Evolutionary conservation across 2,113 vertebrate genomes (phyloP).

Genomic region (Antechinus stuartii): DNA sequence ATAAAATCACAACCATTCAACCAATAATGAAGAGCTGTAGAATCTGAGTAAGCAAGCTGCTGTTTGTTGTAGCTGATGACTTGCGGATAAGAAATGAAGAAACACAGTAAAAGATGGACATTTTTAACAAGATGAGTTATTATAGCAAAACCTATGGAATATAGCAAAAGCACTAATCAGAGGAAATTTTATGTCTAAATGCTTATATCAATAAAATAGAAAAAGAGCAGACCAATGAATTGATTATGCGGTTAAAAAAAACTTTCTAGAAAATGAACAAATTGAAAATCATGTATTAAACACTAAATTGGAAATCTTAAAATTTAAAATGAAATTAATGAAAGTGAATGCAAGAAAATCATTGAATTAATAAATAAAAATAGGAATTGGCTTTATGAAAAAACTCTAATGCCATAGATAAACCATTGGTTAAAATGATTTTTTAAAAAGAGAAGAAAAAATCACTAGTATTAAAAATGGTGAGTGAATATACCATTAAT

Average conservation of each 20-base stretch:
- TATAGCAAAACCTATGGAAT: neutral
- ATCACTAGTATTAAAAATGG: neutral
- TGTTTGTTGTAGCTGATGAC: neutral
- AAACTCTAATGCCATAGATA: neutral
- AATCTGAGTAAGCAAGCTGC: neutral
- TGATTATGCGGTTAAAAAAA: neutral
- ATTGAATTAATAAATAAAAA: neutral
- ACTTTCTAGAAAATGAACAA: neutral
- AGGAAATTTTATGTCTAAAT: neutral
- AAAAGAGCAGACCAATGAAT: neutral
- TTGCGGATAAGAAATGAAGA: neutral
- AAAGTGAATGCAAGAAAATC: neutral
- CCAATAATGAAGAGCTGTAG: neutral
- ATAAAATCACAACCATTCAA: neutral
- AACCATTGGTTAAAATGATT: neutral
- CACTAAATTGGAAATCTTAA: neutral
- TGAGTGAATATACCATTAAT: neutral
- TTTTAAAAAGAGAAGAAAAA: neutral
- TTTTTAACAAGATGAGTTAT: neutral
- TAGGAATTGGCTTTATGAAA: neutral
- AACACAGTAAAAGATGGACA: neutral
- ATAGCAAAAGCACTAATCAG: neutral
- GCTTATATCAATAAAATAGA: neutral
- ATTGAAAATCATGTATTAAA: neutral
- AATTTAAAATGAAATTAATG: neutral